phyloP scores from a whole-genome alignment of 1,140 invertebrate genomes.

The Chrysoperla carnea region DNA sequence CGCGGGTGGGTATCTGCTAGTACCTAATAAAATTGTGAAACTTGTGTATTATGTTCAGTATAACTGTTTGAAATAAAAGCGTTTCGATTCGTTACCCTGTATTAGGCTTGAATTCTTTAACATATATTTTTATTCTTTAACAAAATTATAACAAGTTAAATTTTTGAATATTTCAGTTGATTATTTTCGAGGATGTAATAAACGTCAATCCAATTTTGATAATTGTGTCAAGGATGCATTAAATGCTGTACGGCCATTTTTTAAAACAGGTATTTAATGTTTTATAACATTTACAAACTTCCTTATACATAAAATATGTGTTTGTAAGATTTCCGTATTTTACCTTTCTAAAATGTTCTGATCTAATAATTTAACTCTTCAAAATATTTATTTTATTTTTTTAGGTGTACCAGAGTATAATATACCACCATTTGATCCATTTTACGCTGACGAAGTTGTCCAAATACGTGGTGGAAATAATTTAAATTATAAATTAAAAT shows the following conservation, averaged over 20 bases:
- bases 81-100: no score
- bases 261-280: conserved; percentile 39
- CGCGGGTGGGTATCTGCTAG: no score
- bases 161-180: conserved; percentile 10
- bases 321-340: no score
- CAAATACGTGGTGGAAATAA: conserved; percentile 37
- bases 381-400: not conserved
- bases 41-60: no score
- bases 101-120: no score
- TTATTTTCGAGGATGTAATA: conserved; percentile 37
- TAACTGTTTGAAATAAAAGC: no score
- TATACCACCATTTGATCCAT: conserved; percentile 58
- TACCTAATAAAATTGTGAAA: no score
- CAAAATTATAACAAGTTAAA: no score
- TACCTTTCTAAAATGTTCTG: no score
- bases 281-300: not conserved
- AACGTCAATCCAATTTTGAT: conserved; percentile 40
- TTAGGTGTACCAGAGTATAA: conserved; percentile 50
- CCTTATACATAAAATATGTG: no score
- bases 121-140: no score
- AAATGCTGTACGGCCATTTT: conserved; percentile 51
- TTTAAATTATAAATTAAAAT: conserved; percentile 47
- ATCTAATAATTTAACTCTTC: no score
- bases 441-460: conserved; percentile 44
- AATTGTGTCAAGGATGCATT: conserved; percentile 50